These are phyloP conservation scores for Dicyrtomina minuta DNA, from an alignment of 2,888 invertebrate genomes.

Conservation along the genomic window DNA sequence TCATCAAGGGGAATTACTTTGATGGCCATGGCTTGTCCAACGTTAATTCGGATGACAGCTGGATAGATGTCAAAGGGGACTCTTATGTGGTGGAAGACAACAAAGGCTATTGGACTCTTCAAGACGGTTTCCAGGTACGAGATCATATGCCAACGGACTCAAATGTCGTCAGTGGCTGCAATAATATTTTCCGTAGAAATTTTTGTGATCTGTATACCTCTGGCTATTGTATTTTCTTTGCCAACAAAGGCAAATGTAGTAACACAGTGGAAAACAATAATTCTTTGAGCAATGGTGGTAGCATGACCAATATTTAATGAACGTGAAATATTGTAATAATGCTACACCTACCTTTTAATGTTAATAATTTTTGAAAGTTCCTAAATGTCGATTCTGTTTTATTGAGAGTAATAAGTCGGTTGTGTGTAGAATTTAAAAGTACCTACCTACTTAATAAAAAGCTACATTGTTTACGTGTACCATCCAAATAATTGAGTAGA, in stretches of 20 bases:
- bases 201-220: constrained; percentile 27
- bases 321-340: too few species aligned
- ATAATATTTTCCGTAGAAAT: constrained; percentile 41
- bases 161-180: constrained; percentile 39
- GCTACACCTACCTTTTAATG: too few species aligned
- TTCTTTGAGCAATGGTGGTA: constrained; percentile 7
- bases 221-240: constrained; percentile 23
- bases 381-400: too few species aligned
- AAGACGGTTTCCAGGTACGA: constrained; percentile 44
- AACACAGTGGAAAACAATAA: constrained; percentile 19
- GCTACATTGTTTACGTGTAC: too few species aligned
- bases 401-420: too few species aligned
- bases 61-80: constrained; percentile 47
- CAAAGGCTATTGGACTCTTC: constrained; percentile 31
- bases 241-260: constrained; percentile 15
- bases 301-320: constrained; percentile 7
- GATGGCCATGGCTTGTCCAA: constrained; percentile 38
- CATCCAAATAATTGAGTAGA: too few species aligned
- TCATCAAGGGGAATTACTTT: constrained; percentile 40
- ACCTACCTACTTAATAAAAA: too few species aligned
- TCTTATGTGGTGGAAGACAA: constrained; percentile 41
- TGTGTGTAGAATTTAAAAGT: too few species aligned
- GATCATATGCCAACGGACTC: constrained; percentile 41
- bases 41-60: constrained; percentile 44
- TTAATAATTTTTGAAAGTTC: too few species aligned